Evolutionary conservation across 2,888 invertebrate genomes (phyloP), one percentile per base, ranked within the genome.

Genomic region (Trimorus sp.): DNA sequence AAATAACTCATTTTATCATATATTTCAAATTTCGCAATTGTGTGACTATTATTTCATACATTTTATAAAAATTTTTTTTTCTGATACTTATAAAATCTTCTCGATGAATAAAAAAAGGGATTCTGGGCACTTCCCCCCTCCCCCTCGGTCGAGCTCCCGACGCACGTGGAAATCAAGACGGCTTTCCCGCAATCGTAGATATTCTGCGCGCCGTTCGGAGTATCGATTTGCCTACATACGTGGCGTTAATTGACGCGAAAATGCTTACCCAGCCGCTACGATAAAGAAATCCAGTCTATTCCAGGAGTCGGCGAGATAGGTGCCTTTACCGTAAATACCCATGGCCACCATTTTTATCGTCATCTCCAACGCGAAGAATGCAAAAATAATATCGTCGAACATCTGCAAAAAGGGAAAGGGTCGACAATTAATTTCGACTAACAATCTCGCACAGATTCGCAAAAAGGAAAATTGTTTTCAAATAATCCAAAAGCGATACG

Each of bases 301-400:
- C 99, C 99, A 99, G 15, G 98, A 97, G 92, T 99, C 99, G 0
- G 98, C 98, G 90, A 99, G 94, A 92, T 99, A 99, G 9, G 98
- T 96, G 68, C 97, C 96, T 90, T 96, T 96, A 26, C 98, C 98
- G 88, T 96, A 96, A 84, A 99, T 96, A 26, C 98, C 98, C 98
- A 99, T 98, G 49, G 99, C 99, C 70, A 98, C 95, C 96, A 99
- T 97, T 94, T 99, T 99, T 92, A 99, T 97, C 85, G 96, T 95
- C 99, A 99, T 98, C 93, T 99, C 99, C 91, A 98, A 92, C 63
- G 98, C 95, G 93, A 99, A 99, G 94, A 99, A 99, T 85, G 96
- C 97, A 93, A 99, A 99, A 92, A 99, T 99, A 90, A 98, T 96
- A 92, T 99, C 98, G 92, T 99, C 99, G 92, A 99, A 98, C 91